These are phyloP conservation scores for Lacanobia wlatinum DNA, from an alignment of 2,888 invertebrate species.

Conservation along the genomic window DNA sequence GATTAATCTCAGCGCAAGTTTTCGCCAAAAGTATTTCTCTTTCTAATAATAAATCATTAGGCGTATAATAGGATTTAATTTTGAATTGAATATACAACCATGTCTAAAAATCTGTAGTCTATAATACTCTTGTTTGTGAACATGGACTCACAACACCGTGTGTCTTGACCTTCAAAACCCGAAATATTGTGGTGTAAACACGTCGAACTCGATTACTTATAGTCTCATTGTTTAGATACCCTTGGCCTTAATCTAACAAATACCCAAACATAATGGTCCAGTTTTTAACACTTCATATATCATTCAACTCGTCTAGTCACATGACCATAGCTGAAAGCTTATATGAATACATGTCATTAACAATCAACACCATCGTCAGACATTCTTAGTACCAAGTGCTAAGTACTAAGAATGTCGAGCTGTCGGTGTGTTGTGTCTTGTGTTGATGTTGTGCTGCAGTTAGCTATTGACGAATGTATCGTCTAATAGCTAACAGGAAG, in stretches of 20 bases:
- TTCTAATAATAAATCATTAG: conserved; percentile 2
- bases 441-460: conserved; percentile 5
- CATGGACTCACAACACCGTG: neutral
- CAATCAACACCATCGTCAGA: conserved; percentile 9
- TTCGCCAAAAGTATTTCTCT: conserved; percentile 4
- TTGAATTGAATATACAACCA: neutral
- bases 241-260: conserved; percentile 42
- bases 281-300: conserved; percentile 2
- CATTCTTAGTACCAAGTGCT: neutral
- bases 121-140: neutral
- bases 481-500: neutral
- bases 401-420: neutral
- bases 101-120: neutral
- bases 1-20: conserved; percentile 24
- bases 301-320: conserved; percentile 23
- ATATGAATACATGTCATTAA: conserved; percentile 3
- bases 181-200: conserved; percentile 3
- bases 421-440: conserved; percentile 4
- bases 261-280: neutral
- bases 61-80: neutral
- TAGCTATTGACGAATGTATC: neutral
- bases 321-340: neutral
- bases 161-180: neutral
- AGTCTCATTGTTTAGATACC: conserved; percentile 12
- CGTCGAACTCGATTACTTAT: conserved; percentile 19